Percentiles rank a stretch among this genome's conserved stretches.
Evolutionary conservation across 1,140 invertebrate genomes (phyloP).

Genomic region (Eciton burchellii): DNA sequence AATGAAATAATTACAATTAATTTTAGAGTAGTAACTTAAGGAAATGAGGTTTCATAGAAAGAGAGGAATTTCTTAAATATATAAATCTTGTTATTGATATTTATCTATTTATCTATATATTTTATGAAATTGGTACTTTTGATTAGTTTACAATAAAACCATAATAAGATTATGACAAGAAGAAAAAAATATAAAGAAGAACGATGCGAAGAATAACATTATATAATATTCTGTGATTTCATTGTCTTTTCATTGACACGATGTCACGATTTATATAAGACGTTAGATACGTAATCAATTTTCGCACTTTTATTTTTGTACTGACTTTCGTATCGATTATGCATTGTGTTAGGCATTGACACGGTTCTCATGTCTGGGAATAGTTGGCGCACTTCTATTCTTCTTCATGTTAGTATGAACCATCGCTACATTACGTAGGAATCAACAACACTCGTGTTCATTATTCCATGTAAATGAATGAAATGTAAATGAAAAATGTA

Average conservation of each 20-base stretch:
- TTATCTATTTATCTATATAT: too few relatives aligned
- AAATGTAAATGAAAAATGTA: too few relatives aligned
- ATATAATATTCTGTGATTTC: background rate
- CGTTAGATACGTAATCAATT: constrained; percentile 19
- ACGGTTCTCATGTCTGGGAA: constrained; percentile 39
- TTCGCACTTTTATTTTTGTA: constrained; percentile 24
- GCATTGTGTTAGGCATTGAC: constrained; percentile 53
- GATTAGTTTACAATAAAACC: too few relatives aligned
- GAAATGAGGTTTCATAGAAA: too few relatives aligned
- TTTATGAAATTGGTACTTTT: too few relatives aligned
- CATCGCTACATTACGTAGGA: constrained; percentile 26
- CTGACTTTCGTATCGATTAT: background rate
- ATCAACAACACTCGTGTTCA: constrained; percentile 21
- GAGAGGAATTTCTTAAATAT: background rate
- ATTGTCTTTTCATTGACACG: constrained; percentile 12
- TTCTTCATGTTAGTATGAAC: background rate
- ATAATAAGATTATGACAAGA: too few relatives aligned
- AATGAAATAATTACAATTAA: background rate
- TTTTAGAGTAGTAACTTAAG: too few relatives aligned
- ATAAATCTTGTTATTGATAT: background rate
- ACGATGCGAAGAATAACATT: too few relatives aligned
- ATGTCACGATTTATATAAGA: constrained; percentile 23
- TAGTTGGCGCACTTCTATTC: constrained; percentile 1
- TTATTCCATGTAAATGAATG: constrained; percentile 24
- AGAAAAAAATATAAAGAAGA: background rate